These are phyloP conservation scores for Platycercus adscitus DNA, from an alignment of 2,113 vertebrate genomes.

Conservation along the genomic window DNA sequence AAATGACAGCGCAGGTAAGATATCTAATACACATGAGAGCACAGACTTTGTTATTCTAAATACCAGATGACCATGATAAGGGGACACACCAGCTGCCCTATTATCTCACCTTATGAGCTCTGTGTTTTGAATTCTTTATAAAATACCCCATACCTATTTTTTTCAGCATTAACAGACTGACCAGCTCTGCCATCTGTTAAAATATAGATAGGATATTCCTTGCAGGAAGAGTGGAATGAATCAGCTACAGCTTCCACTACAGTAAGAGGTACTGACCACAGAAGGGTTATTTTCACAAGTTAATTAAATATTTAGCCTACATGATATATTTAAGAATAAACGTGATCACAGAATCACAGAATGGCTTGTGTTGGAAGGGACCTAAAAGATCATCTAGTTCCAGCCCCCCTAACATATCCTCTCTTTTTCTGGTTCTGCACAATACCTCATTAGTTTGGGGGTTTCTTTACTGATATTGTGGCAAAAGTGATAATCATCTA, in stretches of 20 bases:
- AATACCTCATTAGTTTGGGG: neutral
- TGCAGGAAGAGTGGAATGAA: neutral
- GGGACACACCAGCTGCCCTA: constrained; percentile 2
- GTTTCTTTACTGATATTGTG: neutral
- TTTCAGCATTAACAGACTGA: constrained; percentile 27
- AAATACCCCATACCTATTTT: constrained; percentile 32
- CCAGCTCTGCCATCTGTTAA: constrained; percentile 12
- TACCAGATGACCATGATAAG: neutral
- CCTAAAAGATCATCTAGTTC: neutral
- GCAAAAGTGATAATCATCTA: neutral
- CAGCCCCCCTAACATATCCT: neutral
- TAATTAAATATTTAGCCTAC: neutral
- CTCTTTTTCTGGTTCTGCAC: neutral
- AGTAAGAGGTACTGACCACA: neutral
- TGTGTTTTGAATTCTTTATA: constrained; percentile 39
- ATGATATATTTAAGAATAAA: neutral
- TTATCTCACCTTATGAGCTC: constrained; percentile 14
- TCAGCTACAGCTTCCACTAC: neutral
- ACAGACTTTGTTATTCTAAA: neutral
- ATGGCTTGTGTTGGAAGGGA: neutral
- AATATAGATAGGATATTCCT: constrained; percentile 1
- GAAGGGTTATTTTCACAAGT: neutral
- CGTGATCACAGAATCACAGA: neutral
- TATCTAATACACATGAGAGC: neutral
- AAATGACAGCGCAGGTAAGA: constrained; percentile 24